Evolutionary conservation across 37 sponge, comb jelly and placozoan genomes (phyloP), one percentile per base, ranked within the genome.

Genomic region (Hexactinellida sp.): DNA sequence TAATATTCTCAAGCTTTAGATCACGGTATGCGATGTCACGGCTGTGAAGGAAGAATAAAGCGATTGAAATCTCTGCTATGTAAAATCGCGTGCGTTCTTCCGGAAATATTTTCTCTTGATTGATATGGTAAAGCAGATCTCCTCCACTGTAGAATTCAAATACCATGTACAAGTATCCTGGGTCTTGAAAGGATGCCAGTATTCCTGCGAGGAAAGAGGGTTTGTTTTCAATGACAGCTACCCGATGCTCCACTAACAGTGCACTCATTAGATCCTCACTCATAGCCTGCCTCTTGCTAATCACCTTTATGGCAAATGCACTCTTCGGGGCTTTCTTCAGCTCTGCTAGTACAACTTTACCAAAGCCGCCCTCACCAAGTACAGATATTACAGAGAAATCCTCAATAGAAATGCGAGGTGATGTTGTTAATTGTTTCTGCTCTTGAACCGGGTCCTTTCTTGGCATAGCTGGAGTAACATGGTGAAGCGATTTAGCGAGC

Each of bases 161-260:
- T 10, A 63, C 76, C 76, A 63, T 63, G 34, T 63, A 63, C 21
- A 25, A 63, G 30, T 63, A 25, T 63, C 13, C 76, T 7, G 21
- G 3, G 76, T 63, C 76, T 23, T 63, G 76, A 63, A 63, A 63
- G 25, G 76, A 63, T 21, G 76, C 76, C 32, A 63, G 76, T 28
- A 63, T 63, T 32, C 76, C 76, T 32, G 76, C 76, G 5, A 63
- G 30, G 13, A 63, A 63, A 3, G 76, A 63, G 76, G 76, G 76
- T 23, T n/a, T 63, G 21, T 63, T n/a, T n/a, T 7, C 19, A 23
- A 63, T 32, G 28, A 63, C 1, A 28, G 28, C 76, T 25, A 63
- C 76, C 13, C 76, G 76, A 63, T 63, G 76, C 76, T 63, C 76
- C 5, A 63, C 34, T 63, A 63, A 63, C 3, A 63, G 76, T 63